Evolutionary conservation across 2,888 invertebrate genomes (phyloP).

Genomic region (Nomada goodeniana): DNA sequence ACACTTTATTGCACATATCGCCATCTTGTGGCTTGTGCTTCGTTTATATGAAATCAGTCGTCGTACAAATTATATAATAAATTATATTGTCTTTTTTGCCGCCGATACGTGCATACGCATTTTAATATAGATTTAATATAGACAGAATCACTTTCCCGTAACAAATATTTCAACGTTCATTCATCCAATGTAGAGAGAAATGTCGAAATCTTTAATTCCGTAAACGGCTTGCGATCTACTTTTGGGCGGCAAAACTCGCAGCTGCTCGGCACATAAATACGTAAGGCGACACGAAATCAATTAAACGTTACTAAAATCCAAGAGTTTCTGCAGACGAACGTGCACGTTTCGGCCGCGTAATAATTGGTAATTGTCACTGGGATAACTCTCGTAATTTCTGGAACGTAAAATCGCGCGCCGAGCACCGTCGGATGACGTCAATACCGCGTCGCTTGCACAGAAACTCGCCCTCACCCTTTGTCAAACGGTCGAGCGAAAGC

Average conservation of each 20-base stretch:
- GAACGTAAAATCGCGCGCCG: slow-evolving; percentile 21
- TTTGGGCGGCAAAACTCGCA: background rate
- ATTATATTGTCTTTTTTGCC: background rate
- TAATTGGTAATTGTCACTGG: no score
- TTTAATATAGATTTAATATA: no score
- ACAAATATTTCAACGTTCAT: background rate
- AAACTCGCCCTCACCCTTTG: slow-evolving; percentile 48
- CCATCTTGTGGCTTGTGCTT: slow-evolving; percentile 53
- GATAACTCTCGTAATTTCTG: slow-evolving; percentile 24
- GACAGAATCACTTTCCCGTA: no score
- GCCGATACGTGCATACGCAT: no score
- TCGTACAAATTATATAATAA: background rate
- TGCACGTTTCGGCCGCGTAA: background rate
- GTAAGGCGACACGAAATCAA: background rate
- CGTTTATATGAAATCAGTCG: background rate
- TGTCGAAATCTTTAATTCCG: background rate
- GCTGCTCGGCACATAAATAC: background rate
- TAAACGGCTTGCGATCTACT: background rate
- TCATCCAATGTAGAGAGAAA: background rate
- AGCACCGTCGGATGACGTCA: background rate
- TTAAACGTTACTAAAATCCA: no score
- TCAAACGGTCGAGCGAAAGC: background rate
- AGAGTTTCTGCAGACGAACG: background rate
- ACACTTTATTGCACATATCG: background rate
- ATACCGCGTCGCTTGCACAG: slow-evolving; percentile 15